A percentile compares a stretch with the other conserved stretches of the same genome.
phyloP scores from a whole-genome alignment of 2,797 vertebrate genomes.

The Lates japonicus region DNA sequence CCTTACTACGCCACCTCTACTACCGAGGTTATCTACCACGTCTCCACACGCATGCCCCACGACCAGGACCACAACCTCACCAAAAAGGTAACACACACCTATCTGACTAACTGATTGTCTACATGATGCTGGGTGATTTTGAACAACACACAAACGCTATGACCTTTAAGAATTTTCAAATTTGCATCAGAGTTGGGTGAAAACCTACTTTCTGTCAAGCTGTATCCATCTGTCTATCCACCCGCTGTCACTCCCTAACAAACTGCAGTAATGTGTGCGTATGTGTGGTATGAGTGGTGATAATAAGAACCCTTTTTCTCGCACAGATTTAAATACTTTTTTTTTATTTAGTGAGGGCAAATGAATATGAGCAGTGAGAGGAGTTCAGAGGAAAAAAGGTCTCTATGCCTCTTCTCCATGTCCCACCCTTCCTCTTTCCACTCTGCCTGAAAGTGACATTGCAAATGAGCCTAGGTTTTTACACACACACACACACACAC shows the following conservation, averaged over 20 bases:
- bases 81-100: constrained; percentile 90
- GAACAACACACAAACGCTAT: neutral
- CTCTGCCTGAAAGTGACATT: constrained; percentile 15
- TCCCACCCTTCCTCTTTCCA: neutral
- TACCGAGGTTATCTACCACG: constrained; percentile 98
- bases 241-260: constrained; percentile 67
- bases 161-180: constrained; percentile 10
- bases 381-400: neutral
- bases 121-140: neutral
- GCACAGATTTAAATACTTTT: constrained; percentile 45
- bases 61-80: constrained; percentile 98
- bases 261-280: neutral
- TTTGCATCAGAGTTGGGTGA: neutral
- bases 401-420: neutral
- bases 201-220: neutral
- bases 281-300: constrained; percentile 30
- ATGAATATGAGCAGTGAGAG: neutral
- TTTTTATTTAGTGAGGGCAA: constrained; percentile 35
- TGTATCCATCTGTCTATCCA: neutral
- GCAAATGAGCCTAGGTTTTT: constrained; percentile 16
- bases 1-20: constrained; percentile 98
- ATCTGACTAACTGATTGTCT: neutral
- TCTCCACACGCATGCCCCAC: constrained; percentile 98
- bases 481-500: constrained; percentile 24
- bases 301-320: constrained; percentile 42